Evolutionary conservation across 1,140 invertebrate species (phyloP).

Genomic region (Argopecten irradians): DNA sequence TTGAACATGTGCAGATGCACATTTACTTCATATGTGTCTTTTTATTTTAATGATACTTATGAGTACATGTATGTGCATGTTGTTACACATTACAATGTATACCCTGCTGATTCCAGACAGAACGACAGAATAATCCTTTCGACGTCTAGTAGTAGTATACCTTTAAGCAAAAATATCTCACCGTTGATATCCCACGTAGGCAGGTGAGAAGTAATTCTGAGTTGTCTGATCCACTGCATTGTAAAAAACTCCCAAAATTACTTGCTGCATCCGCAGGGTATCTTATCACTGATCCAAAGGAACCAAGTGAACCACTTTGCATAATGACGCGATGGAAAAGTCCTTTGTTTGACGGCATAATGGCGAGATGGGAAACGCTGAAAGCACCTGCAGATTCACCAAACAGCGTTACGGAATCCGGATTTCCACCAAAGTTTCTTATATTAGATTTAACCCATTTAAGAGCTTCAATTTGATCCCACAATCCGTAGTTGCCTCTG

Average conservation of each 20-base stretch:
- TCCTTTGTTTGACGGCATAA: constrained; percentile 53
- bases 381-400: constrained; percentile 93
- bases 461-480: constrained; percentile 93
- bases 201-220: constrained; percentile 26
- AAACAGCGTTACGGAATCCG: constrained; percentile 90
- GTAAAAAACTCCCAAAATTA: not conserved
- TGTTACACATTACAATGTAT: no score
- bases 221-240: not conserved
- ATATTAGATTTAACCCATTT: constrained; percentile 81
- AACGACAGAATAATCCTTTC: constrained; percentile 26
- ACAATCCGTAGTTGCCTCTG: constrained; percentile 95
- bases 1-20: no score
- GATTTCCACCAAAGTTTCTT: constrained; percentile 75
- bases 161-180: not conserved
- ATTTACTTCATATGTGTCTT: no score
- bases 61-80: no score
- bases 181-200: not conserved
- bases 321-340: constrained; percentile 71
- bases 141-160: constrained; percentile 4
- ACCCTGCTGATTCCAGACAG: no score
- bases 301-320: constrained; percentile 54
- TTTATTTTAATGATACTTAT: no score
- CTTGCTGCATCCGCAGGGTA: not conserved
- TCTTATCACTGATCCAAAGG: not conserved
- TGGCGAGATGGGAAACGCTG: constrained; percentile 62